These are phyloP conservation scores for Tipula helvola DNA, from an alignment of 2,888 invertebrate species.

Conservation along the genomic window DNA sequence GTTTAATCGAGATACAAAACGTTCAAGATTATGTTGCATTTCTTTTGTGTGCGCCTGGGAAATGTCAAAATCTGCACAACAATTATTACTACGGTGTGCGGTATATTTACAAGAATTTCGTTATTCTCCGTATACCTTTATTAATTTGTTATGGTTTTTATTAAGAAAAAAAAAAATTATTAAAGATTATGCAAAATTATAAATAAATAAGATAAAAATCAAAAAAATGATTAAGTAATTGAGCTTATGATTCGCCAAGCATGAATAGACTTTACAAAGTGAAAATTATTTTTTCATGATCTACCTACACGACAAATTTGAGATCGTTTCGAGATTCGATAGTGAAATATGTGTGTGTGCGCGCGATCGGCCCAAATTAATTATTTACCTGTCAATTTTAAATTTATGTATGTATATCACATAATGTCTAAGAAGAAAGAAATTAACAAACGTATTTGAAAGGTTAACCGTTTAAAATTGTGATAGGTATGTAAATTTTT, in stretches of 20 bases:
- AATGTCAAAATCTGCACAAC: not conserved
- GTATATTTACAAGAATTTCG: not conserved
- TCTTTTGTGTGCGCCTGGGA: not conserved
- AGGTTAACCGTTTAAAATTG: slow-evolving; percentile 4
- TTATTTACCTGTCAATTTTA: not conserved
- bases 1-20: not conserved
- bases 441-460: not conserved
- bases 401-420: not conserved
- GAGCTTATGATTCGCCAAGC: not conserved
- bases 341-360: not conserved
- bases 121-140: not conserved
- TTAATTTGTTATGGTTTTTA: not conserved
- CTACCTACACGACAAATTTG: not conserved
- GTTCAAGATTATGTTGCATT: not conserved
- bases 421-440: not conserved
- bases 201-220: not conserved
- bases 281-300: not conserved
- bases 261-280: not conserved
- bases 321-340: not conserved
- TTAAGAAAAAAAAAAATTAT: not conserved
- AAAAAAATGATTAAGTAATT: not conserved
- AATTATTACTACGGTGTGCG: not conserved
- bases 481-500: not conserved
- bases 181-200: not conserved
- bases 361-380: not conserved